phyloP scores from a whole-genome alignment of 2,797 vertebrate species.

The Acanthurus leucopareius region DNA sequence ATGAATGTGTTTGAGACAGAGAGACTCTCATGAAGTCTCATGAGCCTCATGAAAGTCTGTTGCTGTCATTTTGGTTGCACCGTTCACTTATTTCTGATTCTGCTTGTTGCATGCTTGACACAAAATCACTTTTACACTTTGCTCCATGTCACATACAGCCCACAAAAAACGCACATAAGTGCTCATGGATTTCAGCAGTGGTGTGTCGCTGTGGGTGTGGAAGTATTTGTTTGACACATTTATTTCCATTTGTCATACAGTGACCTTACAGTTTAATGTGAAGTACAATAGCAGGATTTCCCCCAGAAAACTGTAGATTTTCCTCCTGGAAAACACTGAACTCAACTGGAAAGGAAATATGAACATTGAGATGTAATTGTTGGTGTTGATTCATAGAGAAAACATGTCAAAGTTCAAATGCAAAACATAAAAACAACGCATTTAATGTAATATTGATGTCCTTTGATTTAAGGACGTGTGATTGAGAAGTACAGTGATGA shows the following conservation, averaged over 20 bases:
- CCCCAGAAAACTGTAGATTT: background rate
- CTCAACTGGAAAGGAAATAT: background rate
- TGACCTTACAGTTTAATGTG: background rate
- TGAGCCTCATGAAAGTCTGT: conserved; percentile 10
- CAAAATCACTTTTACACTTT: conserved; percentile 39
- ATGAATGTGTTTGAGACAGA: background rate
- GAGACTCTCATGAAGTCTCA: background rate
- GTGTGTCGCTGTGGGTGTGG: background rate
- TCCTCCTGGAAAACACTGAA: background rate
- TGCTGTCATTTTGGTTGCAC: conserved; percentile 34
- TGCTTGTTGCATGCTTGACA: conserved; percentile 65
- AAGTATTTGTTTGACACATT: background rate
- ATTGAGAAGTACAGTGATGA: conserved; percentile 15
- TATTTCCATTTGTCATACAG: background rate
- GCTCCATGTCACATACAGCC: background rate
- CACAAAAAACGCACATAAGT: conserved; percentile 14
- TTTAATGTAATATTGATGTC: background rate
- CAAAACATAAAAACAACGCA: conserved; percentile 1
- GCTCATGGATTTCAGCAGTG: background rate
- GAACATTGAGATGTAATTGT: conserved; percentile 39
- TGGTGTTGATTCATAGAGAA: conserved; percentile 43
- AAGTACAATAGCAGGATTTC: conserved; percentile 1
- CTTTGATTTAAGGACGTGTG: conserved; percentile 19
- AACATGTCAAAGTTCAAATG: conserved; percentile 23
- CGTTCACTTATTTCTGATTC: conserved; percentile 21